Evolutionary conservation across 2,888 invertebrate species (phyloP).

Genomic region (Scelioninae gen. 1): DNA sequence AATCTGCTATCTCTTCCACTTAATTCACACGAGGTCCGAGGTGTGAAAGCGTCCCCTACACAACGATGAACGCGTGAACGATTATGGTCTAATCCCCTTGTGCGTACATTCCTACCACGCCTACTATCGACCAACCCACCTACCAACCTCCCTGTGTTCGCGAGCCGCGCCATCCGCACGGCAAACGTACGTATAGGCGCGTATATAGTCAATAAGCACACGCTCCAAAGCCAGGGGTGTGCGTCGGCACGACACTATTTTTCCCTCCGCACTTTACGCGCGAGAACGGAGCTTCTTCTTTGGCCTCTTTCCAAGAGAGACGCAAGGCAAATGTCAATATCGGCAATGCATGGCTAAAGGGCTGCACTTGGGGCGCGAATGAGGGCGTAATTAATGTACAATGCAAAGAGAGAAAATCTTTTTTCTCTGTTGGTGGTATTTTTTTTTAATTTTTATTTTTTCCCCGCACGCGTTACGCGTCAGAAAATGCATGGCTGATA

Average conservation of each 20-base stretch:
- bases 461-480: slow-evolving; percentile 48
- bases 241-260: slow-evolving; percentile 47
- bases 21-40: slow-evolving; percentile 55
- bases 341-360: slow-evolving; percentile 77
- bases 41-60: slow-evolving; percentile 75
- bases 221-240: slow-evolving; percentile 83
- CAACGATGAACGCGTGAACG: slow-evolving; percentile 81
- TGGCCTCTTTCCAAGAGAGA: slow-evolving; percentile 65
- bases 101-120: slow-evolving; percentile 75
- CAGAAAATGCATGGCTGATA: slow-evolving; percentile 54
- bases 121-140: slow-evolving; percentile 79
- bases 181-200: slow-evolving; percentile 65
- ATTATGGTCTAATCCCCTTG: slow-evolving; percentile 83
- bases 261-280: slow-evolving; percentile 47
- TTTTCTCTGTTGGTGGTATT: no score
- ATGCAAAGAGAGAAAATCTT: slow-evolving; percentile 47
- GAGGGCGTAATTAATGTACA: slow-evolving; percentile 83
- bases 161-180: slow-evolving; percentile 49
- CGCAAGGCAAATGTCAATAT: slow-evolving; percentile 83
- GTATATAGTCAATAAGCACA: slow-evolving; percentile 80
- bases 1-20: slow-evolving; percentile 71
- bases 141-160: slow-evolving; percentile 80
- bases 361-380: slow-evolving; percentile 80
- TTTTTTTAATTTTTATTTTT: slow-evolving; percentile 26
- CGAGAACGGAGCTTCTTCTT: slow-evolving; percentile 38